Evolutionary conservation across 92 coral and sea anemone species (phyloP), one percentile per base, ranked within the genome.

Genomic region (Micromussa lordhowensis): DNA sequence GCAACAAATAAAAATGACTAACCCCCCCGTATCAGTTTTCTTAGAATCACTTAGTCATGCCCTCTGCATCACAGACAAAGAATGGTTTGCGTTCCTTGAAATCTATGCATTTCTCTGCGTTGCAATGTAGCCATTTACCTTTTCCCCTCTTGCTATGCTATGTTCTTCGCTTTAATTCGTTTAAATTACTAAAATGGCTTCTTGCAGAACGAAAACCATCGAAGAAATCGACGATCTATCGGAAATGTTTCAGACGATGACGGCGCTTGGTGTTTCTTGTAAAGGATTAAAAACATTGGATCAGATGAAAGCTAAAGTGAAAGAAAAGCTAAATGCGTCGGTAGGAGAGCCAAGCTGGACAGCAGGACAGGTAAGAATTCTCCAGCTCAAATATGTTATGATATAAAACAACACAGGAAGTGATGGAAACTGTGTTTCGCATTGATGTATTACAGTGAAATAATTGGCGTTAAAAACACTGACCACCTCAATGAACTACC

Each of bases 331-430:
- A 14, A 31, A n/a, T 38, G 44, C 44, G 76, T 68, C 76, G 28
- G 16, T 15, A 6, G 9, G 26, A 5, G 2, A 44, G 30, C 38
- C 77, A 17, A 44, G 75, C 21, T 82, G 85, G 85, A 82, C 76
- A 51, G 76, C 76, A 35, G 85, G 85, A 24, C 59, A 82, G 85
- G 85, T 82, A 82, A 63, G 69, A 63, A 21, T 22, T 15, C 61
- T 55, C 22, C 22, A 16, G 22, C 22, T 44, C 51, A 13, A 44
- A 44, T 9, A 8, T 18, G 21, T 2, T 55, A 2, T 4, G 16
- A 55, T 5, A 0, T 54, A 54, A 54, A 5, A 36, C 4, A 36
- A 36, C 57, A 59, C 66, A 59, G 66, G 22, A 21, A 59, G 68
- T 59, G 28, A 17, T 16, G 24, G 28, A 26, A 63, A 63, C 69